Conservation (phyloP, 2,888 invertebrate species). For the Ceraclea dissimilis region DNA sequence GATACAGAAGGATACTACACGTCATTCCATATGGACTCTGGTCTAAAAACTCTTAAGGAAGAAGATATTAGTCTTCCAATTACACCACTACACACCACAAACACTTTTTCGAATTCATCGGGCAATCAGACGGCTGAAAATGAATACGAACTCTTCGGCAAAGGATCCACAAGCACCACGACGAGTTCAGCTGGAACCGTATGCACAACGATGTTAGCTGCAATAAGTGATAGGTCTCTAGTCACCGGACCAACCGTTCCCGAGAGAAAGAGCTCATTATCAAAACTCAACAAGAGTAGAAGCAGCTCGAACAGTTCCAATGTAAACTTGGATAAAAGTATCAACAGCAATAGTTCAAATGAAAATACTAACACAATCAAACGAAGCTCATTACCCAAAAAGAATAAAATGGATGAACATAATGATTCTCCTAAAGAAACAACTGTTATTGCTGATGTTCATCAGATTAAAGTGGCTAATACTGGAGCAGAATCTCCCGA, state of each 20-base stretch:
- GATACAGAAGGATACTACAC: conserved; percentile 98
- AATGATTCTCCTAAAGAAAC: conserved; percentile 36
- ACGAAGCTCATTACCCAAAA: conserved; percentile 28
- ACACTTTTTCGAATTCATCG: conserved; percentile 60
- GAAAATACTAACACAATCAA: conserved; percentile 41
- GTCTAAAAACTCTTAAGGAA: conserved; percentile 77
- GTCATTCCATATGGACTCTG: conserved; percentile 94
- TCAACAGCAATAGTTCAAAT: conserved; percentile 38
- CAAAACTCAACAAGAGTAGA: conserved; percentile 51
- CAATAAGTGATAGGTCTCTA: conserved; percentile 55
- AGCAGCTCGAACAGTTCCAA: conserved; percentile 47
- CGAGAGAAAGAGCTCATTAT: conserved; percentile 71
- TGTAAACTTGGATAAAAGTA: conserved; percentile 50
- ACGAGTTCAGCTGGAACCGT: conserved; percentile 87
- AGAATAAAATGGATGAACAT: conserved; percentile 6
- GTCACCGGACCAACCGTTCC: conserved; percentile 69
- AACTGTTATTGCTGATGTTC: conserved; percentile 52
- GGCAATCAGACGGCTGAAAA: conserved; percentile 74
- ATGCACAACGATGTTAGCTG: conserved; percentile 72
- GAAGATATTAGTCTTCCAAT: conserved; percentile 55
- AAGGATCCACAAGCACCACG: conserved; percentile 84
- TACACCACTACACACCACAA: conserved; percentile 65
- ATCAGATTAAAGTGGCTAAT: conserved; percentile 38
- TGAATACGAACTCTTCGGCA: conserved; percentile 86
- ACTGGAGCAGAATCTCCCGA: conserved; percentile 70